Conservation (phyloP, 2,797 vertebrate species). For the Myotis vivesi region DNA sequence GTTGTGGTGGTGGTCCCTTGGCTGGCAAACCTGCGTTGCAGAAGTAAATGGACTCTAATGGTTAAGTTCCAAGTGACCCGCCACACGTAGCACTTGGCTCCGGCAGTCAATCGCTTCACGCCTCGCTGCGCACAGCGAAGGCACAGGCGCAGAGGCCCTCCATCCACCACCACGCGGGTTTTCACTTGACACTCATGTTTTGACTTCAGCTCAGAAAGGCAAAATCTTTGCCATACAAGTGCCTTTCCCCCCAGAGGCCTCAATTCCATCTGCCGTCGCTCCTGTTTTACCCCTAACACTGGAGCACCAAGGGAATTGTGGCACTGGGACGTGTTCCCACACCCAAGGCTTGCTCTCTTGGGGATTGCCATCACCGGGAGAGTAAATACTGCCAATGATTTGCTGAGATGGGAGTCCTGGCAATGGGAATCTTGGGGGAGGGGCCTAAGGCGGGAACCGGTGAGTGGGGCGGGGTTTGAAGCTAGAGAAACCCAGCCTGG, state of each 20-base stretch:
- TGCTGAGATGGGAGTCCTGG: background rate
- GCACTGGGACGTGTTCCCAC: conserved; percentile 64
- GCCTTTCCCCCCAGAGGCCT: conserved; percentile 76
- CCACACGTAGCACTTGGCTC: background rate
- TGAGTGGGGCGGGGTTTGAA: background rate
- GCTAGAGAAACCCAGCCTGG: background rate
- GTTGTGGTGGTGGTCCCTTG: background rate
- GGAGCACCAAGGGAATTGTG: conserved; percentile 59
- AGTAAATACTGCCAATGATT: conserved; percentile 71
- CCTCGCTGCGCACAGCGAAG: accelerated
- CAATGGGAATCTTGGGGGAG: background rate
- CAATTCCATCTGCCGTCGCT: conserved; percentile 73
- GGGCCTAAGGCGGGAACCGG: background rate
- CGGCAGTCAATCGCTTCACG: background rate
- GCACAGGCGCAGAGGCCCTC: accelerated
- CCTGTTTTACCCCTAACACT: conserved; percentile 76
- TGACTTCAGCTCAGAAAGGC: conserved; percentile 79
- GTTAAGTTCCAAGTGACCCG: background rate
- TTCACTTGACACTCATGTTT: conserved; percentile 73
- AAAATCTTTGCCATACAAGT: conserved; percentile 75
- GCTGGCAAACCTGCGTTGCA: background rate
- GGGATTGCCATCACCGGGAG: conserved; percentile 58
- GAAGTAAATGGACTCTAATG: background rate
- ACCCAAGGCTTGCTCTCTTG: conserved; percentile 59
- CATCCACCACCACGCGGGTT: conserved; percentile 30